Evolutionary conservation across 1,140 invertebrate species (phyloP).

Genomic region (Scaptomyza graminum): DNA sequence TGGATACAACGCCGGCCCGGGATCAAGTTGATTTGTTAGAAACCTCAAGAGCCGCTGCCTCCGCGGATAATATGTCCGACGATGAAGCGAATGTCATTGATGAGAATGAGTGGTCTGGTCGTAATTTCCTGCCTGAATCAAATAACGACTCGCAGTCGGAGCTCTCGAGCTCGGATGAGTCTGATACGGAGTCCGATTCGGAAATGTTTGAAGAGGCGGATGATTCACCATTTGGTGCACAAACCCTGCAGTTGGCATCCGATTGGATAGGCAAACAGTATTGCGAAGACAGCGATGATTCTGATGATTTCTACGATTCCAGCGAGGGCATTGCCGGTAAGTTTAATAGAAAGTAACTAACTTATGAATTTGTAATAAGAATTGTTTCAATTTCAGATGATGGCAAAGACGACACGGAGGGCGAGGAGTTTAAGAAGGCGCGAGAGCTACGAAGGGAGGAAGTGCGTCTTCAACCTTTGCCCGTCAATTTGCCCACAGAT

Average conservation of each 20-base stretch:
- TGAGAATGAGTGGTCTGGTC: slow-evolving; percentile 96
- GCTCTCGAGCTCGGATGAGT: slow-evolving; percentile 75
- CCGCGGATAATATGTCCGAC: slow-evolving; percentile 86
- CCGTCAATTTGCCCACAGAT: slow-evolving; percentile 86
- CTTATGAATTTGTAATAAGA: background rate
- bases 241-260: slow-evolving; percentile 78
- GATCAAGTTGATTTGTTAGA: slow-evolving; percentile 87
- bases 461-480: slow-evolving; percentile 87
- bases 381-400: slow-evolving; percentile 81
- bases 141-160: slow-evolving; percentile 89
- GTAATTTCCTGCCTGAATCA: slow-evolving; percentile 93
- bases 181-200: slow-evolving; percentile 75
- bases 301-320: slow-evolving; percentile 79
- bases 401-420: slow-evolving; percentile 89
- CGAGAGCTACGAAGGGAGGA: slow-evolving; percentile 88
- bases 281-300: slow-evolving; percentile 77
- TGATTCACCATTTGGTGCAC: slow-evolving; percentile 83
- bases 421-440: slow-evolving; percentile 88
- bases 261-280: slow-evolving; percentile 84
- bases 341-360: background rate
- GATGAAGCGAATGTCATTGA: slow-evolving; percentile 91
- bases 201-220: slow-evolving; percentile 82
- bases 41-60: slow-evolving; percentile 82
- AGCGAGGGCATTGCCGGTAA: slow-evolving; percentile 80
- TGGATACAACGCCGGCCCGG: slow-evolving; percentile 52